Conservation (phyloP, 2,113 vertebrate genomes). For the Zapus hudsonius region DNA sequence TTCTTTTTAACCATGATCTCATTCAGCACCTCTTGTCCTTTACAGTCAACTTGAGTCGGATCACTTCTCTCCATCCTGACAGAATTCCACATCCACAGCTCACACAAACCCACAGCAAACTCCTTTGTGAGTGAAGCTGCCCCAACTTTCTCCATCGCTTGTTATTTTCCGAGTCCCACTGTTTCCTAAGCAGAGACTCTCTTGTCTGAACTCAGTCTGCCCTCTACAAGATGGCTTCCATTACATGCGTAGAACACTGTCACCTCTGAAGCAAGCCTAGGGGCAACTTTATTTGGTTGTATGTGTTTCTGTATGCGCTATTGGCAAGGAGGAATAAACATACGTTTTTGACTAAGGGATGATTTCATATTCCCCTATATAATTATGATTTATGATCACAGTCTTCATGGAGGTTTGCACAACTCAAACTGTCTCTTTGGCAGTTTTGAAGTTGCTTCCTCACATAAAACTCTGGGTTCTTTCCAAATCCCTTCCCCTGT, state of each 20-base stretch:
- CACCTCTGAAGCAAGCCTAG: not conserved
- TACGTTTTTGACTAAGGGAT: not conserved
- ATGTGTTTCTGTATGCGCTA: not conserved
- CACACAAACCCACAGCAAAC: not conserved
- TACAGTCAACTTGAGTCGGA: not conserved
- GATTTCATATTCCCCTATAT: slow-evolving; percentile 21
- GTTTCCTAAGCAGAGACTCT: not conserved
- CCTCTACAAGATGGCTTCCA: not conserved
- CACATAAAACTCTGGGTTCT: too few relatives aligned
- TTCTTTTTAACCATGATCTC: not conserved
- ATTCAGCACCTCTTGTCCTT: not conserved
- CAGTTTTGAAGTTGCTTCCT: not conserved
- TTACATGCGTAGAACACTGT: not conserved
- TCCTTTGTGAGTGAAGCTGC: not conserved
- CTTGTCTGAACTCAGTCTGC: not conserved
- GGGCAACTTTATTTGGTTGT: not conserved
- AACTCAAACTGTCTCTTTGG: slow-evolving; percentile 13
- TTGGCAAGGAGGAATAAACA: not conserved
- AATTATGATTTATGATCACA: not conserved
- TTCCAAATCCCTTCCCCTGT: not conserved
- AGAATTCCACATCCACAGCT: not conserved
- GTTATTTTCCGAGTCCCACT: not conserved
- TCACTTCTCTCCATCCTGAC: not conserved
- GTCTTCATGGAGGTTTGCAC: slow-evolving; percentile 4
- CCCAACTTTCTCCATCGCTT: not conserved